Percentiles rank a stretch among this genome's conserved stretches.
Conservation (phyloP, 2,113 vertebrate species). For the Melanotaenia duboulayi region DNA sequence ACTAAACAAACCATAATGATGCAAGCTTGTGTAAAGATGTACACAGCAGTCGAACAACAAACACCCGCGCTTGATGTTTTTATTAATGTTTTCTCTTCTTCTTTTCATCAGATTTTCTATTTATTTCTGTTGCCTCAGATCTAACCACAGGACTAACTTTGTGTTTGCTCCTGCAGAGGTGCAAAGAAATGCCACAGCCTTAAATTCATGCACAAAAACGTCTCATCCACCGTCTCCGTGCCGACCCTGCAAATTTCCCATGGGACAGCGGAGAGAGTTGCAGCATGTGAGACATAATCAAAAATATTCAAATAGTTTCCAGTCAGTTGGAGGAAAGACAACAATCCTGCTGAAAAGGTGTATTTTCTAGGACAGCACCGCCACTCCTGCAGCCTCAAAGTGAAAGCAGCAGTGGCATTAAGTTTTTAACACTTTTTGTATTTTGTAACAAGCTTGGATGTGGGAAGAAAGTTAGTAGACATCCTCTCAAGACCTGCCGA, state of each 20-base stretch:
- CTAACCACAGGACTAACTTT: constrained; percentile 36
- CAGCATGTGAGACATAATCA: constrained; percentile 58
- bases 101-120: constrained; percentile 54
- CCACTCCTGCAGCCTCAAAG: constrained; percentile 48
- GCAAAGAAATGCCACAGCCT: constrained; percentile 34
- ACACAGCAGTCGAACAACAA: constrained; percentile 74
- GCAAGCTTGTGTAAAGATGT: constrained; percentile 81
- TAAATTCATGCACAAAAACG: constrained; percentile 45
- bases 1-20: constrained; percentile 82
- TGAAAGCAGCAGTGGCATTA: constrained; percentile 55
- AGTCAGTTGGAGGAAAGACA: constrained; percentile 46
- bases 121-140: constrained; percentile 30
- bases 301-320: constrained; percentile 69
- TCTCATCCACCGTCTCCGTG: constrained; percentile 51
- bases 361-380: constrained; percentile 60
- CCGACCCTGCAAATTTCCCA: constrained; percentile 65
- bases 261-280: constrained; percentile 50
- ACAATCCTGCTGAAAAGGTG: constrained; percentile 71
- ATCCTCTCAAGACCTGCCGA: constrained; percentile 80
- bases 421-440: constrained; percentile 68
- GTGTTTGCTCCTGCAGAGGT: constrained; percentile 62
- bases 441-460: constrained; percentile 76
- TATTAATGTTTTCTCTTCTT: constrained; percentile 75
- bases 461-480: constrained; percentile 72
- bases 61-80: constrained; percentile 76